Base-by-base conservation (phyloP, 2,113 vertebrate genomes). In the Excalfactoria chinensis region DNA sequence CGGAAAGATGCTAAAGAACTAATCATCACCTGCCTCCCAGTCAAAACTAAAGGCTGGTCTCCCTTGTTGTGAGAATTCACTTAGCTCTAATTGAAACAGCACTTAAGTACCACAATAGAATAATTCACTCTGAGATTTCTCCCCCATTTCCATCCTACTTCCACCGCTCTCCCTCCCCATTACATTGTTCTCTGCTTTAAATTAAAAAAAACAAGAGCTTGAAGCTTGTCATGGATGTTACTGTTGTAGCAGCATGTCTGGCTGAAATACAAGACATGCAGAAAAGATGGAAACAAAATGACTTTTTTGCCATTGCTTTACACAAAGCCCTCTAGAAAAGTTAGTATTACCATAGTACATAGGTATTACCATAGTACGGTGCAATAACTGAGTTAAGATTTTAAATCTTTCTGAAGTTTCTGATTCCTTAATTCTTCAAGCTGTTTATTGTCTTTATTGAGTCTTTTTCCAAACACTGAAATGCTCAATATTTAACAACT, bases 21-120 rank as follows among this genome's bases (percentile, higher is more conserved):
- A 95, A 96, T 97, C 79, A 96, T 97, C 79, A 92, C 77, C 81
- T 95, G 62, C 53, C 82, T 95, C n/a, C 63, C 89, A 70, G 90
- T 91, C 93, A 86, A 88, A 94, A 91, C 84, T 93, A 92, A 95
- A 93, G 74, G 64, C 71, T 79, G 80, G 25, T 80, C 95, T 94
- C 60, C 77, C 85, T 89, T 34, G 70, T 89, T 83, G 70, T 86
- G 58, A 86, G 86, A 94, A 96, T 91, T 95, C 83, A 93, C 64
- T 95, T 82, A 90, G 64, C 40, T 68, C 22, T 95, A 93, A 95
- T 56, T 95, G 84, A 96, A 94, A 84, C 63, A 86, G 84, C 93
- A 85, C 85, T 96, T 90, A 82, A 93, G 92, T 75, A 89, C 51
- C 72, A 88, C 60, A 96, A 86, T 8, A 91, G 73, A 84, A 70